Evolutionary conservation across 2,888 invertebrate species (phyloP).

Genomic region (Thera britannica): DNA sequence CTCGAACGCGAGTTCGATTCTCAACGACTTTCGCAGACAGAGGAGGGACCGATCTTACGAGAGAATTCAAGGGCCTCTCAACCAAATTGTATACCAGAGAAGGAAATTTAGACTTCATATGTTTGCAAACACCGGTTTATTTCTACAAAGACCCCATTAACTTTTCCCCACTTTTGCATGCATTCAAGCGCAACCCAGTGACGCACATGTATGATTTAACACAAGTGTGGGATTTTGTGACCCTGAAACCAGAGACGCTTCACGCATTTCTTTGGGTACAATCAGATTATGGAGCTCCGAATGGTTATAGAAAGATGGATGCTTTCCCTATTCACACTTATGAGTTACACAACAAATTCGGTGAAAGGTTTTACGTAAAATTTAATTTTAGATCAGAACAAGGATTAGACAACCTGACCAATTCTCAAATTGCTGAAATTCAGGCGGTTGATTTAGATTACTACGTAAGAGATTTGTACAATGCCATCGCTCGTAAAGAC

Average conservation of each 20-base stretch:
- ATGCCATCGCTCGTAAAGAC: slow-evolving; percentile 90
- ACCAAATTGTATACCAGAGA: slow-evolving; percentile 96
- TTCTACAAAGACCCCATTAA: slow-evolving; percentile 93
- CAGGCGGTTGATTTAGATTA: slow-evolving; percentile 93
- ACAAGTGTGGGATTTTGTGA: slow-evolving; percentile 95
- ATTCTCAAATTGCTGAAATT: slow-evolving; percentile 86
- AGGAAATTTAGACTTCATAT: slow-evolving; percentile 94
- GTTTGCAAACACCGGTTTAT: slow-evolving; percentile 94
- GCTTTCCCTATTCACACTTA: slow-evolving; percentile 96
- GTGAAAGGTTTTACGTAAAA: slow-evolving; percentile 90
- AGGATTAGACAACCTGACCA: slow-evolving; percentile 90
- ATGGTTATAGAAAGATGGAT: slow-evolving; percentile 95
- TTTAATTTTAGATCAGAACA: slow-evolving; percentile 96
- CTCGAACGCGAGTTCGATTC: slow-evolving; percentile 86
- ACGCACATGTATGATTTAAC: slow-evolving; percentile 93
- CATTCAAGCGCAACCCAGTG: slow-evolving; percentile 95
- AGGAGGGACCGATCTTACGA: slow-evolving; percentile 92
- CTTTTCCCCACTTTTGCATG: slow-evolving; percentile 94
- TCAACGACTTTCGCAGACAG: slow-evolving; percentile 91
- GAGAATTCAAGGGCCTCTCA: slow-evolving; percentile 94
- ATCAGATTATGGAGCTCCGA: slow-evolving; percentile 94
- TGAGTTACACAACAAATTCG: slow-evolving; percentile 91
- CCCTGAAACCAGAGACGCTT: slow-evolving; percentile 90
- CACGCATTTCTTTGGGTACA: slow-evolving; percentile 91
- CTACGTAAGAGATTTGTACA: slow-evolving; percentile 90